phyloP scores from a whole-genome alignment of 2,888 invertebrate species.

The Endomychus coccineus region DNA sequence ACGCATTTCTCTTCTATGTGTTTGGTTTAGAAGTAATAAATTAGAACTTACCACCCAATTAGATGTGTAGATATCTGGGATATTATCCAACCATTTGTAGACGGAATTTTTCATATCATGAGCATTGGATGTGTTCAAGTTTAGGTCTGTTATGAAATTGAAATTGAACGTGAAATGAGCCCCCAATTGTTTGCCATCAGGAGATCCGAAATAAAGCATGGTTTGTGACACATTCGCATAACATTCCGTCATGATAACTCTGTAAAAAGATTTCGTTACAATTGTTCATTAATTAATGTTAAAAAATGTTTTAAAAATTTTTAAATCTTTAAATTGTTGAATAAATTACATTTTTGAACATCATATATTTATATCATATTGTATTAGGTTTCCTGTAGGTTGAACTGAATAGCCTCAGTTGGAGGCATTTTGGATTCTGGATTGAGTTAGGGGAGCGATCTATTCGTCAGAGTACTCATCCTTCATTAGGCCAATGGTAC shows the following conservation, averaged over 20 bases:
- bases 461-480: too few species aligned
- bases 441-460: too few species aligned
- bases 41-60: constrained; percentile 68
- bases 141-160: constrained; percentile 56
- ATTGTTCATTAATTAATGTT: too few species aligned
- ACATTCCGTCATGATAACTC: constrained; percentile 72
- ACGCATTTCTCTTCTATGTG: too few species aligned
- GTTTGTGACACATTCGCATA: constrained; percentile 55
- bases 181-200: constrained; percentile 45
- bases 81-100: constrained; percentile 57
- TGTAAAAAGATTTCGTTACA: constrained; percentile 24
- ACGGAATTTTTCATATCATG: constrained; percentile 54
- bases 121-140: constrained; percentile 50
- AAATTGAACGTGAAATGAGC: constrained; percentile 77
- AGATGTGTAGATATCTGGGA: constrained; percentile 53
- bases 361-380: too few species aligned
- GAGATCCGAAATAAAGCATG: constrained; percentile 59
- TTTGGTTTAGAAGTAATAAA: neutral
- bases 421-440: too few species aligned
- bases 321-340: too few species aligned
- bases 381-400: too few species aligned
- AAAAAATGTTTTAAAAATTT: too few species aligned
- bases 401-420: too few species aligned
- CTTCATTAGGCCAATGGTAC: too few species aligned
- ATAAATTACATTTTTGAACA: too few species aligned